phyloP scores from a whole-genome alignment of 92 coral and sea anemone species.

The Porites rus region DNA sequence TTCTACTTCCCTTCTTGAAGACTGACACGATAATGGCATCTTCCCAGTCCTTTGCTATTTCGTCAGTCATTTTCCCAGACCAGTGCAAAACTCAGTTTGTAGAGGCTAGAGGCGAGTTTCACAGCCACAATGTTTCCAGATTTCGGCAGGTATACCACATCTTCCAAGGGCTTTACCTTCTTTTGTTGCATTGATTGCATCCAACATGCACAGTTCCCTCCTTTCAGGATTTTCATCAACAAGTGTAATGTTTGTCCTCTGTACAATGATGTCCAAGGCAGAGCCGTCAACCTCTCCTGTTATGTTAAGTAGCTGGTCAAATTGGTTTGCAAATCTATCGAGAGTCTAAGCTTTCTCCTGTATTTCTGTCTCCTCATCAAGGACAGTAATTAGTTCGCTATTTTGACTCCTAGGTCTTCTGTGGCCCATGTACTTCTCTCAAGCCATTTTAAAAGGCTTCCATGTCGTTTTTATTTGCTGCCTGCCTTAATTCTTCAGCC shows the following conservation, averaged over 20 bases:
- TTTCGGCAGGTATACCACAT: not conserved
- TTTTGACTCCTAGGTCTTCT: not conserved
- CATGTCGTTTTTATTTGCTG: not conserved
- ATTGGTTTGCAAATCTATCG: not conserved
- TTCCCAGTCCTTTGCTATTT: slow-evolving; percentile 33
- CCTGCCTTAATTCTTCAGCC: not conserved
- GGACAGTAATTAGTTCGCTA: not conserved
- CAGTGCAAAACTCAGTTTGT: not conserved
- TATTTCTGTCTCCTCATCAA: not conserved
- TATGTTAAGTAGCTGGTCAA: not conserved
- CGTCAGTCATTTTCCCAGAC: slow-evolving; percentile 10
- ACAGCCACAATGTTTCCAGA: not conserved
- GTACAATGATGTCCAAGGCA: too few species aligned
- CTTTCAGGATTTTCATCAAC: not conserved
- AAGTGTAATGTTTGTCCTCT: not conserved
- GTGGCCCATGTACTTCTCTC: not conserved
- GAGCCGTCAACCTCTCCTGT: too few species aligned
- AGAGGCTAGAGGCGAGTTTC: too few species aligned
- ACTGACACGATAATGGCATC: slow-evolving; percentile 42
- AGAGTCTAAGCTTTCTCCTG: not conserved
- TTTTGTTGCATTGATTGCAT: too few species aligned
- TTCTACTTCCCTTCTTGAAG: slow-evolving; percentile 48
- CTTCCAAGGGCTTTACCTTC: too few species aligned
- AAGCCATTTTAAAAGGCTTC: not conserved
- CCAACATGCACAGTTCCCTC: too few species aligned